Conservation (phyloP, 2,113 vertebrate species). For the Mormoops blainvillei region DNA sequence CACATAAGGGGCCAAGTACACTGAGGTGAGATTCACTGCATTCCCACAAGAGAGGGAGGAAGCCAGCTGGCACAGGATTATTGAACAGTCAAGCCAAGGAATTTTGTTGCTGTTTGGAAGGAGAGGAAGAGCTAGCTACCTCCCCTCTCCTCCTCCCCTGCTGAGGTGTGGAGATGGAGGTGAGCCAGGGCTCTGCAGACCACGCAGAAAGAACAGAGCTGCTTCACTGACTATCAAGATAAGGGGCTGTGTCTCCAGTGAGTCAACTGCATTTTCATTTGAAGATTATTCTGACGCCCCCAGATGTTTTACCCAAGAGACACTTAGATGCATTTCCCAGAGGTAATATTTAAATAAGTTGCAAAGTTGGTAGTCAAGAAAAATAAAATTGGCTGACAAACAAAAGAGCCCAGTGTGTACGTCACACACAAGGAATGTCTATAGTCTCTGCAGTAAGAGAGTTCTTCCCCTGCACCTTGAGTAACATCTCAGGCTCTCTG, state of each 20-base stretch:
- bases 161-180: background rate
- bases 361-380: background rate
- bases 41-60: constrained; percentile 40
- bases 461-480: background rate
- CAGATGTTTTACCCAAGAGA: constrained; percentile 6
- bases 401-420: background rate
- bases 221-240: background rate
- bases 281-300: background rate
- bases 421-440: background rate
- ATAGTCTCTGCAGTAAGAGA: background rate
- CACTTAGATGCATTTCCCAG: background rate
- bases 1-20: background rate
- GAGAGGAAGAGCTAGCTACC: constrained; percentile 39
- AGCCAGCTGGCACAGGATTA: constrained; percentile 57
- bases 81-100: constrained; percentile 53
- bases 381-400: background rate
- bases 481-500: background rate
- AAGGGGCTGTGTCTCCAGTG: background rate
- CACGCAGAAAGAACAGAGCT: background rate
- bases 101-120: constrained; percentile 57
- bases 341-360: background rate
- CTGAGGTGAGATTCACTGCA: constrained; percentile 64
- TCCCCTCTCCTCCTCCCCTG: constrained; percentile 1
- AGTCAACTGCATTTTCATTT: background rate
- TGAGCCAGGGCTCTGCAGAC: background rate